Conservation (phyloP, 2,113 vertebrate species). For the Anolis sagrei region DNA sequence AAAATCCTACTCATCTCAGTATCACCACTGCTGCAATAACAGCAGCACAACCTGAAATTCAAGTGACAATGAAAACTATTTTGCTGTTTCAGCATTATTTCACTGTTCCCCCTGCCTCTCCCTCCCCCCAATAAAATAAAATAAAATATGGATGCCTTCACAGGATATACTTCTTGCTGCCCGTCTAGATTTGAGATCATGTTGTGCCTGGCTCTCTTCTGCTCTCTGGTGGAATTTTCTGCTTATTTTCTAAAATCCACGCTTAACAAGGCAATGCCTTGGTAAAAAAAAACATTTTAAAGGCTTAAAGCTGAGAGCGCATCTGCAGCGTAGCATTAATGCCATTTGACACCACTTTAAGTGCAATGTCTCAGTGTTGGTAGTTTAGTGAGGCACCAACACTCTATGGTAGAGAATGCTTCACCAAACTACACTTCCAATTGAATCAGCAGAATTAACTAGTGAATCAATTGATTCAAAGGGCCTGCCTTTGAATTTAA, state of each 20-base stretch:
- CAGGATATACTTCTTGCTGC: neutral
- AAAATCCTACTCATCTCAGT: neutral
- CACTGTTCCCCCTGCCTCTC: neutral
- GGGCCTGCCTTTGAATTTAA: too few relatives aligned
- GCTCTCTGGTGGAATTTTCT: conserved; percentile 59
- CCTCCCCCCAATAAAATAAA: too few relatives aligned
- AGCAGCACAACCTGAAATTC: neutral
- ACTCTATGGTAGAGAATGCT: too few relatives aligned
- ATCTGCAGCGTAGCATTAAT: too few relatives aligned
- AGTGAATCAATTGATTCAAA: too few relatives aligned
- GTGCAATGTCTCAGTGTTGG: too few relatives aligned
- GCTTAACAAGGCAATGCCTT: too few relatives aligned
- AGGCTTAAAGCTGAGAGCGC: too few relatives aligned
- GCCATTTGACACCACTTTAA: too few relatives aligned
- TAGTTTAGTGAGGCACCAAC: too few relatives aligned
- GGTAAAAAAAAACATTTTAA: neutral
- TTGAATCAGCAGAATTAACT: too few relatives aligned
- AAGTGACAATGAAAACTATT: neutral
- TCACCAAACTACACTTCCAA: too few relatives aligned
- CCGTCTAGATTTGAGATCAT: accelerated
- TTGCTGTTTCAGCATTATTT: neutral
- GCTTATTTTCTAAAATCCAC: neutral
- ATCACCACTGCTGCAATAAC: neutral
- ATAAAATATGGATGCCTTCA: neutral
- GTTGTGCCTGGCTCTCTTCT: neutral